Base-by-base conservation (phyloP, 2,113 vertebrate genomes). In the Psilopsiagon aurifrons region DNA sequence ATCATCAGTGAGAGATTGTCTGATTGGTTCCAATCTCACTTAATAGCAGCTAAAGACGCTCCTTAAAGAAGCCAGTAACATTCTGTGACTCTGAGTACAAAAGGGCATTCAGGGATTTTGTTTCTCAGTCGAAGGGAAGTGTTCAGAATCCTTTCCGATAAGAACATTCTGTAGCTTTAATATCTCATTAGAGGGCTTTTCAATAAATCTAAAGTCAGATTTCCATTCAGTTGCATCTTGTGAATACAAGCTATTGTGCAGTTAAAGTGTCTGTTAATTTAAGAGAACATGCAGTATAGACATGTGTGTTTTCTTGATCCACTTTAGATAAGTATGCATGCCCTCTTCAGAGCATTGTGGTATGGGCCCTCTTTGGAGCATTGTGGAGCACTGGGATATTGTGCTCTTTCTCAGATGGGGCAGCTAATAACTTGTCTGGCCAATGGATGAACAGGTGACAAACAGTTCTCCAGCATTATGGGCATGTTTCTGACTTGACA, bases 61-160 rank as follows among this genome's bases (percentile, higher is more conserved):
- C 60, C 77, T 93, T 79, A 60, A 92, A 95, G 71, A 81, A 80
- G 83, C 75, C 87, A 94, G 73, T 82, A 97, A 96, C 31, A 3
- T 94, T 88, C 85, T 88, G n/a, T 91, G 74, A 86, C 62, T 95
- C 54, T 60, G 54, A 89, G 55, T 46, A 98, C 97, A 98, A 97
- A 97, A 95, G 94, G 49, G 88, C 91, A 97, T 98, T 98, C 96
- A 98, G 85, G 83, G 93, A 97, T 98, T 98, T 94, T 98, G 95
- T 98, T 98, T 97, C 98, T 91, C 49, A 80, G 5, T 35, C 74
- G 79, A 84, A 95, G 95, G 51, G 95, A 96, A 97, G 71, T 75
- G 92, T 91, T 96, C 86, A 91, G 80, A 91, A 85, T 94, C 91
- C 35, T 95, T 92, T 67, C 77, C 0, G 95, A 98, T 98, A 96